Percentiles rank a stretch among this genome's conserved stretches.
These are phyloP conservation scores for Nudaria mundana DNA, from an alignment of 2,888 invertebrate genomes.

Conservation along the genomic window DNA sequence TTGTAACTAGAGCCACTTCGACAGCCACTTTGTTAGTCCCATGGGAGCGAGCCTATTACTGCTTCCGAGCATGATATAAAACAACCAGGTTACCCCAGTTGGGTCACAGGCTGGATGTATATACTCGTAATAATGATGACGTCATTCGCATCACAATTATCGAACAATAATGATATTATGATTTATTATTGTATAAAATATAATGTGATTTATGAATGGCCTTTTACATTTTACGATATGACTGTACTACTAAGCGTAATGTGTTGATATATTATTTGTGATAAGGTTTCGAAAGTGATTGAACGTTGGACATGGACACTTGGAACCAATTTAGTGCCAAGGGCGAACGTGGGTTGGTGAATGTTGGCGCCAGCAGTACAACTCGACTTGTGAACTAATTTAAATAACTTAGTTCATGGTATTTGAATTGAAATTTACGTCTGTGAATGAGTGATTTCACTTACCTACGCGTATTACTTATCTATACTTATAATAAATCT, in stretches of 20 bases:
- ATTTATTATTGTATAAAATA: background rate
- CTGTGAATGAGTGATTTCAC: background rate
- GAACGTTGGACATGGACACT: conserved; percentile 19
- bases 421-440: conserved; percentile 5
- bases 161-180: no score
- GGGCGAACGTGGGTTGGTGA: conserved; percentile 52
- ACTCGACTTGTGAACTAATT: conserved; percentile 1
- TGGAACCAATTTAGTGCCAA: conserved; percentile 33
- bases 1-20: no score
- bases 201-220: background rate
- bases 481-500: no score
- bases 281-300: conserved; percentile 18
- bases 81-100: no score
- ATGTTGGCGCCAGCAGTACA: conserved; percentile 51
- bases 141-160: no score
- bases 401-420: background rate
- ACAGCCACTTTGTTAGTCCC: no score
- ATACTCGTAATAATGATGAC: no score
- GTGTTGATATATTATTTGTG: background rate
- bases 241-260: background rate
- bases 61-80: no score
- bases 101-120: no score
- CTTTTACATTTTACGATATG: background rate
- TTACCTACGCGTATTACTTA: no score
- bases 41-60: no score